Conservation (phyloP, 2,113 vertebrate species). For the Rattus rattus region DNA sequence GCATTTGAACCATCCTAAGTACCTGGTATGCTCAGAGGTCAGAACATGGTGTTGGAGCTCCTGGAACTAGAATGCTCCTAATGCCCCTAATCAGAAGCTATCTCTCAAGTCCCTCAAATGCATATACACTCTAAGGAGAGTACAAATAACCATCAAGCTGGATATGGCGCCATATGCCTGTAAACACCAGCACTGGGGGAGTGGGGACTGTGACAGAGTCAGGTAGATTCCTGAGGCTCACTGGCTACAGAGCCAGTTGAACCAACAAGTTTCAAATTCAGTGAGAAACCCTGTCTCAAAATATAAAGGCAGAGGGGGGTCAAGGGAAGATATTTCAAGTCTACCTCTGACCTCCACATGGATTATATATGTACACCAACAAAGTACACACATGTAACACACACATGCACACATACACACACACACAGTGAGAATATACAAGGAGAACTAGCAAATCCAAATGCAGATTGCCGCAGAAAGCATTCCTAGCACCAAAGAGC, state of each 20-base stretch:
- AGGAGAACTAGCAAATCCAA: background rate
- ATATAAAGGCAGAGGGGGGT: background rate
- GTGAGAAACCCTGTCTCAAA: background rate
- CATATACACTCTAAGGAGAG: background rate
- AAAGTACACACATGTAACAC: background rate
- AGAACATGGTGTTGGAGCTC: background rate
- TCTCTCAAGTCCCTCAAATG: background rate
- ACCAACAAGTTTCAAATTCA: too few species aligned
- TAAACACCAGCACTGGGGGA: background rate
- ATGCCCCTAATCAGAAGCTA: background rate
- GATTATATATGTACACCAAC: background rate
- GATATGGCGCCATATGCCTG: background rate
- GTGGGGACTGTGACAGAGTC: too few species aligned
- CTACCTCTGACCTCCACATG: background rate
- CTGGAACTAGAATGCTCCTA: background rate
- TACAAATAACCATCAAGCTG: background rate
- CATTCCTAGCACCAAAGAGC: constrained; percentile 2
- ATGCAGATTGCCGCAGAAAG: background rate
- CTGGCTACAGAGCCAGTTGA: background rate
- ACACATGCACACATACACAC: background rate
- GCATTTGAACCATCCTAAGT: background rate
- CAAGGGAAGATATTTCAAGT: background rate
- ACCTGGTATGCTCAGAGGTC: background rate
- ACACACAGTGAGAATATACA: background rate
- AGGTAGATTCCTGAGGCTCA: background rate